Base-by-base conservation (phyloP, 2,797 vertebrate genomes). In the Alfaro cultratus region DNA sequence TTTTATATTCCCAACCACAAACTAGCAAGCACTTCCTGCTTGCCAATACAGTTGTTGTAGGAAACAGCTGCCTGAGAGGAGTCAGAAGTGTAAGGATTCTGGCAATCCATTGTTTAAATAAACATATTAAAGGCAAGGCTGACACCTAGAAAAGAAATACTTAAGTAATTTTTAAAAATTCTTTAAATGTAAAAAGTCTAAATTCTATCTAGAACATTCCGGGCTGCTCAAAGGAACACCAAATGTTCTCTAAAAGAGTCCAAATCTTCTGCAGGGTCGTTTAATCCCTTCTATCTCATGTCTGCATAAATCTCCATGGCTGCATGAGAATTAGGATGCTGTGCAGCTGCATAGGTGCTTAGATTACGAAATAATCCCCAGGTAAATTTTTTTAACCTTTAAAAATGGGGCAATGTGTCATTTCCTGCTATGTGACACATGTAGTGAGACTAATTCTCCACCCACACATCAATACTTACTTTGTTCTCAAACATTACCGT, bases 361-460 rank as follows among this genome's bases (percentile, higher is more conserved):
- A 94, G 95, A 96, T 96, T 96, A 96, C 94, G 94, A 94, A 95
- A 95, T 95, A 96, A 96, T 96, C 95, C 94, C 83, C 84, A 93
- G 87, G 93, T 95, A 93, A 91, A 89, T 80, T 88, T 94, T 62
- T 92, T 90, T 94, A 89, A 95, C 93, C 90, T 92, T 92, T 90
- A 89, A 93, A 94, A 93, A 85, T 16, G 84, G 90, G 87, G 84
- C 90, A 89, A 85, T 74, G 86, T 91, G 86, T 92, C 86, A 87
- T 85, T 92, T 85, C 80, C 83, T 84, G 87, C 88, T 64, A 79
- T 79, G 82, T 87, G 87, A 91, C 90, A 91, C 89, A 84, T 84
- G 87, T 88, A 88, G 87, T 87, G 86, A 89, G 91, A 93, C 92
- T 95, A 95, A 95, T 93, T 94, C 93, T 91, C 87, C 88, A 84